phyloP scores from a whole-genome alignment of 2,113 vertebrate species.

The Aegithalos caudatus region DNA sequence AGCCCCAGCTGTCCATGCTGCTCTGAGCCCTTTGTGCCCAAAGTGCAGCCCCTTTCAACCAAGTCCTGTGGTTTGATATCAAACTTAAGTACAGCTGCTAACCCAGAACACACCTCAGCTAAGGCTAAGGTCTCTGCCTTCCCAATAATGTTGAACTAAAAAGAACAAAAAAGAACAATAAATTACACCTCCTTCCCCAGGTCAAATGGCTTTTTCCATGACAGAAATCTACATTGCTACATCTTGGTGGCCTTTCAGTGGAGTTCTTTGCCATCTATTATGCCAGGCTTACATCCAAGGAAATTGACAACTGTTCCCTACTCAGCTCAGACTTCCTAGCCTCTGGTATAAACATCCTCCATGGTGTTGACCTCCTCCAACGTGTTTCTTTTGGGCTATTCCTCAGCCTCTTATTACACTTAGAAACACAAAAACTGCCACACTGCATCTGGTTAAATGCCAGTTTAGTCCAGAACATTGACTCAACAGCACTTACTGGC shows the following conservation, averaged over 20 bases:
- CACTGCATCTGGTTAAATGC: background rate
- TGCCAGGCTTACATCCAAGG: background rate
- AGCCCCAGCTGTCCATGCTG: background rate
- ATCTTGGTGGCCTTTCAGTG: background rate
- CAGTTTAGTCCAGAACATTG: background rate
- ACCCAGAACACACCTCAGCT: background rate
- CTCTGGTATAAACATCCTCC: background rate
- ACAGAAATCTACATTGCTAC: background rate
- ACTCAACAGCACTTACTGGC: background rate
- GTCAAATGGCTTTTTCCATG: background rate
- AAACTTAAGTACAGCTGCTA: background rate
- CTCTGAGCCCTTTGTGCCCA: background rate
- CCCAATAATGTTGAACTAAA: background rate
- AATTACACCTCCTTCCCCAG: background rate
- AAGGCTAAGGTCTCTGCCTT: background rate
- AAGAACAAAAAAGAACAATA: background rate
- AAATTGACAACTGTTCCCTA: background rate
- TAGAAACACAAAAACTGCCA: background rate
- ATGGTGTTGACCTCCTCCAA: background rate
- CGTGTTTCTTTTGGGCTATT: background rate
- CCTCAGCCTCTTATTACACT: background rate
- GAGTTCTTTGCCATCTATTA: background rate
- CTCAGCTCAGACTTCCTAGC: background rate
- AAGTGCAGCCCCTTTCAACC: background rate
- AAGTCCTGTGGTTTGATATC: background rate